Evolutionary conservation across 2,113 vertebrate genomes (phyloP), one percentile per base, ranked within the genome.

Genomic region (Pleuronectes platessa): DNA sequence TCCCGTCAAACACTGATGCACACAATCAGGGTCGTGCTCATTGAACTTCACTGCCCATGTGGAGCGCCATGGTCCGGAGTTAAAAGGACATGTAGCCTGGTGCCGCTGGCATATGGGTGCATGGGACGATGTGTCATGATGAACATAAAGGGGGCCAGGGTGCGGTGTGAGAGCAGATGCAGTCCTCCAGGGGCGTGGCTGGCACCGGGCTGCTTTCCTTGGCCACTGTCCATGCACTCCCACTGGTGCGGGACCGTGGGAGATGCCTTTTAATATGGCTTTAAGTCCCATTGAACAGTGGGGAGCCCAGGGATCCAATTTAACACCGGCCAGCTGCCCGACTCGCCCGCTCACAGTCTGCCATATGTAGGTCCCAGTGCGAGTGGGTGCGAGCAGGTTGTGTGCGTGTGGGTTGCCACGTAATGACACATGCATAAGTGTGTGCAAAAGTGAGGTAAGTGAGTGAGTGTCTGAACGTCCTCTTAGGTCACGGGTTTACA

Each of bases 311-410:
- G 86, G 90, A 94, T 93, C 93, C 86, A 93, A 93, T 93, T 94
- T 94, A 93, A 93, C 90, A 84, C 91, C 89, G 81, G 91, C 93
- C 94, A 94, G 93, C 93, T 94, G 93, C 92, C 92, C 89, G 68
- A 70, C 78, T 88, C 64, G 68, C 70, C 70, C 67, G 83, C 69
- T 84, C 82, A 54, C 88, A 80, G 82, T 80, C 84, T 83, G 82
- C 90, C 91, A 90, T 88, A 81, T 89, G 90, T 69, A 88, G 73
- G 85, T 82, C 79, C 81, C 54, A 64, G 76, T 62, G 68, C 26
- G 68, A 80, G 83, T 58, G 79, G 77, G 76, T 58, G 24, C 68
- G 59, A 76, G 78, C 68, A 42, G 78, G 80, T 84, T 69, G 71
- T 63, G 76, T 67, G 18, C 70, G 27, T 24, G 55, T 49, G 63